phyloP scores from a whole-genome alignment of 2,888 invertebrate species.

The Epinotia nisella region DNA sequence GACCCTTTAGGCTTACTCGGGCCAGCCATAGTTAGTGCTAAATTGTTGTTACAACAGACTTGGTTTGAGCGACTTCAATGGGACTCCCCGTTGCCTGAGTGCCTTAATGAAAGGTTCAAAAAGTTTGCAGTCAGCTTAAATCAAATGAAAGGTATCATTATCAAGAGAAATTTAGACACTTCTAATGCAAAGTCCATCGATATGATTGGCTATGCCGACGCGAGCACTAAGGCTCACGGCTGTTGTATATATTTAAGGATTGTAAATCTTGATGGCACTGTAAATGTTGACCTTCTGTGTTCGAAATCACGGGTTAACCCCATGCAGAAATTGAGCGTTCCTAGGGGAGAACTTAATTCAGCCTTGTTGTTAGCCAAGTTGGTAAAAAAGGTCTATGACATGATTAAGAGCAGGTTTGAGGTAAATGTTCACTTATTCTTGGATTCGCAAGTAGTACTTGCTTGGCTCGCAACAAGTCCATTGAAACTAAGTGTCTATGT shows the following conservation, averaged over 20 bases:
- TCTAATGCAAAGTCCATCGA: not conserved
- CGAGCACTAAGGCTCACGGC: not conserved
- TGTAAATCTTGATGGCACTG: slow-evolving; percentile 1
- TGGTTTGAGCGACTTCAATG: slow-evolving; percentile 1
- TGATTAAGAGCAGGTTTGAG: not conserved
- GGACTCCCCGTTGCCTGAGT: not conserved
- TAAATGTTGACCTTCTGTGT: slow-evolving; percentile 7
- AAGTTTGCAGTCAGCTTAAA: slow-evolving; percentile 3
- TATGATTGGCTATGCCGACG: slow-evolving; percentile 3
- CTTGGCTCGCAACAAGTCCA: not conserved
- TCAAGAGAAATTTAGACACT: slow-evolving; percentile 7
- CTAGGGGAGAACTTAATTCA: not conserved
- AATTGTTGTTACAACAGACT: slow-evolving; percentile 1
- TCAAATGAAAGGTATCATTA: not conserved
- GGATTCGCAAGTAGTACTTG: slow-evolving; percentile 1
- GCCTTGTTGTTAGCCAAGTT: not conserved
- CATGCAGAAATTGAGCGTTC: not conserved
- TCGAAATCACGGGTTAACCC: slow-evolving; percentile 9
- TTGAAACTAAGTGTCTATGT: not conserved
- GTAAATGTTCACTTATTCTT: not conserved
- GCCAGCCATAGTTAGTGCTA: slow-evolving; percentile 2
- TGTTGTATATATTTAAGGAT: slow-evolving; percentile 7
- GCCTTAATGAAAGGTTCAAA: not conserved
- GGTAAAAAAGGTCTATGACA: not conserved
- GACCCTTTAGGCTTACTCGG: slow-evolving; percentile 4